Conservation (phyloP, 2,113 vertebrate species). For the Solea senegalensis region DNA sequence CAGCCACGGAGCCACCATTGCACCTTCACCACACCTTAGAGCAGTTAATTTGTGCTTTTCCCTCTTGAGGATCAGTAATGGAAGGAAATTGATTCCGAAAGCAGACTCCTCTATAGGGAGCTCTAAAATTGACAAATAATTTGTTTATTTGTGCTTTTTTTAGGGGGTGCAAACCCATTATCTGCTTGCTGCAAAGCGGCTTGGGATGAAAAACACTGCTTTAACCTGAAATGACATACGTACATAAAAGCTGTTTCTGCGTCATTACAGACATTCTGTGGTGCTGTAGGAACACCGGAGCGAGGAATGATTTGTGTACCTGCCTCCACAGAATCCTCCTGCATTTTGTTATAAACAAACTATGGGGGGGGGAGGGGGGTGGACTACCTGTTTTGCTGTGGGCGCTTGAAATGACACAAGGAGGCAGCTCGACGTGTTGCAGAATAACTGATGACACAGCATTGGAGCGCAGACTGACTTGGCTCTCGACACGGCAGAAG, state of each 20-base stretch:
- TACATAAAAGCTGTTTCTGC: neutral
- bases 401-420: conserved; percentile 34
- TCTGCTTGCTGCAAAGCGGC: neutral
- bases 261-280: neutral
- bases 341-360: conserved; percentile 45
- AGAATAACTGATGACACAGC: conserved; percentile 7
- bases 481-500: no score
- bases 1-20: neutral
- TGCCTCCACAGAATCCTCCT: conserved; percentile 20
- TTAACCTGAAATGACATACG: neutral
- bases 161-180: neutral
- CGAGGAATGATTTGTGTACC: neutral
- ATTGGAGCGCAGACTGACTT: no score
- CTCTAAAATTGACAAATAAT: conserved; percentile 6
- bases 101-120: neutral
- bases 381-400: conserved; percentile 1
- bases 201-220: neutral
- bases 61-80: conserved; percentile 3
- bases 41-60: conserved; percentile 2
- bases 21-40: neutral
- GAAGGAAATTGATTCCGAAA: conserved; percentile 13
- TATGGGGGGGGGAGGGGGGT: no score
- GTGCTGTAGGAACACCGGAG: conserved; percentile 3
- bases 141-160: neutral
- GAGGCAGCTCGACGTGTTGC: conserved; percentile 26